Base-by-base conservation (phyloP, 2,888 invertebrate species). In the Yponomeuta malinellus region DNA sequence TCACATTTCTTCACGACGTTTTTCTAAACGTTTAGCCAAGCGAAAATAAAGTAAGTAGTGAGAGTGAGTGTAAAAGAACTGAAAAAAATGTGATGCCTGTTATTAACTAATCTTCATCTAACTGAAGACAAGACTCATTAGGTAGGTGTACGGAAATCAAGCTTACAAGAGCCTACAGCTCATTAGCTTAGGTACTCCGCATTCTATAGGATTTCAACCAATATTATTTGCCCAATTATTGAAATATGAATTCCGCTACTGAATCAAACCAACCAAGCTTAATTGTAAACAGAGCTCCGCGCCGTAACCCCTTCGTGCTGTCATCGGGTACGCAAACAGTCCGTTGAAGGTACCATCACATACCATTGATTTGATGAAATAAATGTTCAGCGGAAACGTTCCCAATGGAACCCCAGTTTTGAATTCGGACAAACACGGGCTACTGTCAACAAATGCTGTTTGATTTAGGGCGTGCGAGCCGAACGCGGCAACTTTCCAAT, bases 331-430 rank as follows among this genome's bases (percentile, higher is more conserved):
- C 8, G 52, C 52, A 59, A 59, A 59, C 52, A 59, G 12, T 59
- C 15, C 3, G 52, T 15, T 8, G 52, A 12, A 15, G 52, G 52
- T 12, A 59, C 52, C 52, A 59, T 15, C 52, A 12, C 52, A 15
- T 6, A 12, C 52, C 52, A 15, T 59, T 59, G 52, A 59, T 59
- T 59, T 59, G 15, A 59, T 59, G 52, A 59, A 59, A 59, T 59
- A 59, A 59, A 15, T 3, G 15, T 59, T 59, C 15, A 15, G 52
- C 15, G 52, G 52, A 59, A 59, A 12, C 52, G 52, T 15, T 59
- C 52, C 15, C 52, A 59, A 59, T 59, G 52, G 12, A 59, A 59
- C 6, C 79, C 78, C 77, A 81, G 83, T 78, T 83, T 81, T 77
- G 78, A 73, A 74, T 71, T 74, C 73, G 73, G 74, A 76, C 75